These are phyloP conservation scores for Tortrix viridana DNA, from an alignment of 2,888 invertebrate genomes.

Conservation along the genomic window DNA sequence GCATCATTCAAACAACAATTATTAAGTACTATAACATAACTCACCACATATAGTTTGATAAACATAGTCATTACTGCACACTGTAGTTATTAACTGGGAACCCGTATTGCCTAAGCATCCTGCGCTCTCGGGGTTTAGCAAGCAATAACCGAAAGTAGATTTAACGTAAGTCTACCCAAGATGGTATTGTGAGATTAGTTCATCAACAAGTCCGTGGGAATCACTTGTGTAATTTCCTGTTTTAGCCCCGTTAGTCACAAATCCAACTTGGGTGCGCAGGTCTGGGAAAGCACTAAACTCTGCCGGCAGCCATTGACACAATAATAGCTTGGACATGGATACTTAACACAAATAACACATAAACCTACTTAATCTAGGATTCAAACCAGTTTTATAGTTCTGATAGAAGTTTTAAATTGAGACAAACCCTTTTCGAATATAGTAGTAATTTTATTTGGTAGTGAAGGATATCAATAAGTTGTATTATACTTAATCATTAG, in stretches of 20 bases:
- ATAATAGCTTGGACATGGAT: too few relatives aligned
- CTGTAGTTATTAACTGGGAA: neutral
- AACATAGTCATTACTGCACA: constrained; percentile 1
- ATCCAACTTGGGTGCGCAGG: neutral
- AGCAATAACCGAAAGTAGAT: constrained; percentile 29
- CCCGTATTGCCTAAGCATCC: constrained; percentile 4
- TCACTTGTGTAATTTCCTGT: constrained; percentile 22
- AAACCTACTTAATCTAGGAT: too few relatives aligned
- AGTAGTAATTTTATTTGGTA: too few relatives aligned
- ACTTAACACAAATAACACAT: too few relatives aligned
- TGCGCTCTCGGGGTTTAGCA: constrained; percentile 3
- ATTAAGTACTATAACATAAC: neutral
- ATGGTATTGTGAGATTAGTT: constrained; percentile 27
- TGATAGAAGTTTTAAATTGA: too few relatives aligned
- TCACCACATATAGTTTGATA: neutral
- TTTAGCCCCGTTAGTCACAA: constrained; percentile 2
- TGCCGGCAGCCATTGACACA: too few relatives aligned
- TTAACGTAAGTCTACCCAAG: constrained; percentile 20
- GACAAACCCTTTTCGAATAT: too few relatives aligned
- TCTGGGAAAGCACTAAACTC: neutral
- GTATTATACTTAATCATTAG: too few relatives aligned
- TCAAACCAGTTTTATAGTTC: too few relatives aligned
- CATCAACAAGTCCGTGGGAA: constrained; percentile 27
- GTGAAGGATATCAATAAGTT: too few relatives aligned
- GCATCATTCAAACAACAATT: too few relatives aligned